phyloP scores from a whole-genome alignment of 2,797 vertebrate species.

The Fringilla coelebs region DNA sequence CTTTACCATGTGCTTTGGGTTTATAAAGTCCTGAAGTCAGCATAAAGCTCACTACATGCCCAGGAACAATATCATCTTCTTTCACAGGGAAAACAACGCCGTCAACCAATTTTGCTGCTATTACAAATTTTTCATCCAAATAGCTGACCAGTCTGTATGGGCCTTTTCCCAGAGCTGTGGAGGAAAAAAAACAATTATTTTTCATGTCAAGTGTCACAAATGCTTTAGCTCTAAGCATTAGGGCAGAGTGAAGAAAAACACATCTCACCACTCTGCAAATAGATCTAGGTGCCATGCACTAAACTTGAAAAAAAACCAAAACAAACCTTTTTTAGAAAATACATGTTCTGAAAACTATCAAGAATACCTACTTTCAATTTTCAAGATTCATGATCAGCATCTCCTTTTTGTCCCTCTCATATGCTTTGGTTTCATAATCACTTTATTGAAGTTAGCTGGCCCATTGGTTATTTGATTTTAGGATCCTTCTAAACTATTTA shows the following conservation, averaged over 20 bases:
- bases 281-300: background rate
- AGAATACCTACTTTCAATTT: background rate
- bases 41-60: slow-evolving; percentile 83
- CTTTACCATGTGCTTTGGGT: slow-evolving; percentile 87
- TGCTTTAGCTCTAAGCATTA: background rate
- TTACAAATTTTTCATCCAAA: slow-evolving; percentile 68
- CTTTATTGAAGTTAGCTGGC: background rate
- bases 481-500: background rate
- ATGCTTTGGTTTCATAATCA: background rate
- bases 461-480: background rate
- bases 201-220: background rate
- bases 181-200: background rate
- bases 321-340: background rate
- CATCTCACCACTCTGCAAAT: background rate
- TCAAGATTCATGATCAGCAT: background rate
- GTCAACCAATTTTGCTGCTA: slow-evolving; percentile 74
- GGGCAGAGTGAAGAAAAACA: background rate
- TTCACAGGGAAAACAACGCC: slow-evolving; percentile 75
- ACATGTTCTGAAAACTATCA: background rate
- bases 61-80: slow-evolving; percentile 52
- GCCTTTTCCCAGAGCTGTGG: slow-evolving; percentile 90
- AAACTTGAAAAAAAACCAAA: background rate
- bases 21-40: slow-evolving; percentile 90
- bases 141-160: slow-evolving; percentile 86
- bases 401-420: background rate